Conservation (phyloP, 2,797 vertebrate species). For the Hyperoplus lanceolatus region DNA sequence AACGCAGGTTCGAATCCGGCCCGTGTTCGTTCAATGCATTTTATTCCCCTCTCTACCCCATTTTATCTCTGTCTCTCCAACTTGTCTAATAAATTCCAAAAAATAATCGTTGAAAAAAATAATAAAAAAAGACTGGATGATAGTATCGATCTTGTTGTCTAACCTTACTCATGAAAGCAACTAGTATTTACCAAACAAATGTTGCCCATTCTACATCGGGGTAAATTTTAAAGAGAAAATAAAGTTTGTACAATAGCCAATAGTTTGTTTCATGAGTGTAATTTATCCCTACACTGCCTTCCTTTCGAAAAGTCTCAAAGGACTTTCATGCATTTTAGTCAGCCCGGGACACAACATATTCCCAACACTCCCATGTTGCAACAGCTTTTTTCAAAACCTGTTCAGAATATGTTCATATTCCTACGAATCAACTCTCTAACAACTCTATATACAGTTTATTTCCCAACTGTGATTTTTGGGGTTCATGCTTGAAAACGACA, state of each 20-base stretch:
- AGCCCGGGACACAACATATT: slow-evolving; percentile 35
- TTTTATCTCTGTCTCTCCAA: too few relatives aligned
- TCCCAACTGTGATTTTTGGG: slow-evolving; percentile 43
- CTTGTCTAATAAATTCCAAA: too few relatives aligned
- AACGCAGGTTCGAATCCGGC: too few relatives aligned
- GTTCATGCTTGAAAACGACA: slow-evolving; percentile 54
- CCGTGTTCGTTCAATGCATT: too few relatives aligned
- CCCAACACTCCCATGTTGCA: slow-evolving; percentile 13
- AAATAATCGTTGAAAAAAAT: too few relatives aligned
- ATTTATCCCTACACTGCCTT: slow-evolving; percentile 27
- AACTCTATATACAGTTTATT: slow-evolving; percentile 39
- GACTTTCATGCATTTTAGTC: slow-evolving; percentile 14
- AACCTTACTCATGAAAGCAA: background rate
- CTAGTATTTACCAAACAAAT: background rate
- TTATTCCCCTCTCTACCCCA: too few relatives aligned
- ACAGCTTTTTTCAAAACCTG: slow-evolving; percentile 34
- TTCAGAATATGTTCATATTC: slow-evolving; percentile 42
- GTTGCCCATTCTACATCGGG: background rate
- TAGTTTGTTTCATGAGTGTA: background rate
- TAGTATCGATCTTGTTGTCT: background rate
- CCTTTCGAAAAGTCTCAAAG: slow-evolving; percentile 17
- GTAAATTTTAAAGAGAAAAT: background rate
- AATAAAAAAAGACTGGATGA: too few relatives aligned
- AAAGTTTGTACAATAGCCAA: slow-evolving; percentile 4
- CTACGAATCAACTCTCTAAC: slow-evolving; percentile 46